Evolutionary conservation across 2,113 vertebrate genomes (phyloP).

Genomic region (Ceyx cyanopectus): DNA sequence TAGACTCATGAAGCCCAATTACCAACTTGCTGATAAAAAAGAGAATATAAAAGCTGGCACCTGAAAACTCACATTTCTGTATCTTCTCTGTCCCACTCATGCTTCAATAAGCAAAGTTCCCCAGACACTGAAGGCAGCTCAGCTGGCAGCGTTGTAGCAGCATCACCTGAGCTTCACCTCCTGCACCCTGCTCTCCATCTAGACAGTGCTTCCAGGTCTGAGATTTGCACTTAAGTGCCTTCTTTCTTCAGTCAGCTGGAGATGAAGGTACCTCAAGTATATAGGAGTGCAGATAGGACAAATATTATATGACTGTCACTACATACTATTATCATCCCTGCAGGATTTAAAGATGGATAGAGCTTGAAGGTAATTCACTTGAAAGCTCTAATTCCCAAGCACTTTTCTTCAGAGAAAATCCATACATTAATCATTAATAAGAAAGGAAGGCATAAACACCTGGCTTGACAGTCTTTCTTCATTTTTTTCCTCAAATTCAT

Average conservation of each 20-base stretch:
- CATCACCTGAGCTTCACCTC: neutral
- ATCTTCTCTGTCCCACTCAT: neutral
- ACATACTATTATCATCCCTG: neutral
- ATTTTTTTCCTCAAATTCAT: neutral
- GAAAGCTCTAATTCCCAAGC: constrained; percentile 55
- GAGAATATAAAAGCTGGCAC: neutral
- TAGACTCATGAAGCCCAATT: neutral
- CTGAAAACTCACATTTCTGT: neutral
- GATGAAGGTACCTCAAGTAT: neutral
- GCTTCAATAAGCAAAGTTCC: neutral
- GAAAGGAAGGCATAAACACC: neutral
- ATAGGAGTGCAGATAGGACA: neutral
- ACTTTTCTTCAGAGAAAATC: constrained; percentile 45
- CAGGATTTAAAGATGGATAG: constrained; percentile 13
- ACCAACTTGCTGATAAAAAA: neutral
- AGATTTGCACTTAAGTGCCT: neutral
- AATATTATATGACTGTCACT: neutral
- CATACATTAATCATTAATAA: constrained; percentile 44
- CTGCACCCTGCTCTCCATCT: rapidly evolving
- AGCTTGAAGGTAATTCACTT: constrained; percentile 31
- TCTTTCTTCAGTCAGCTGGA: neutral
- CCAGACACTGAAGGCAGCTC: neutral
- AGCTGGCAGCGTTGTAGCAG: neutral
- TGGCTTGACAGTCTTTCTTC: neutral
- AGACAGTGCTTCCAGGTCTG: neutral